A percentile compares a stretch with the other conserved stretches of the same genome.
phyloP scores from a whole-genome alignment of 2,113 vertebrate species.

The Pampusana beccarii region DNA sequence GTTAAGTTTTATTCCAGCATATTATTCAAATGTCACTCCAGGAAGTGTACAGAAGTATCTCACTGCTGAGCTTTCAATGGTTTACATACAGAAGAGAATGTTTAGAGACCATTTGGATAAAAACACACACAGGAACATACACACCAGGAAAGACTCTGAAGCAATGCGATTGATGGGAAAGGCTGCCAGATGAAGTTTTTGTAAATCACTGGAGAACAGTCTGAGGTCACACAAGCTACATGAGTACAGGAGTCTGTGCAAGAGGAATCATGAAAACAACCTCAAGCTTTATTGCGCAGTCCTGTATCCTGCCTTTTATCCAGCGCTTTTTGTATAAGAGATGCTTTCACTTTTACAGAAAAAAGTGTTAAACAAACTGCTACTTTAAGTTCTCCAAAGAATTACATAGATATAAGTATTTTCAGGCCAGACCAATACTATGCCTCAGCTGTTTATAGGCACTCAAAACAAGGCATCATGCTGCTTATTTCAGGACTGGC shows the following conservation, averaged over 20 bases:
- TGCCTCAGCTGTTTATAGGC: background rate
- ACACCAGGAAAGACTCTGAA: background rate
- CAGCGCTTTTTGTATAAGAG: background rate
- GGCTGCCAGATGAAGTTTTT: background rate
- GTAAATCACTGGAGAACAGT: background rate
- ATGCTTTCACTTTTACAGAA: background rate
- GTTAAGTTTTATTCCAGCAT: background rate
- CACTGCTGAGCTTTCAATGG: background rate
- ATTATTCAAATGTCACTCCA: background rate
- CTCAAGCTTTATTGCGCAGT: background rate
- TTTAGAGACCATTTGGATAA: background rate
- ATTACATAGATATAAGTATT: background rate
- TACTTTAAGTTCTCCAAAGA: background rate
- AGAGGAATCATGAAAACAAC: background rate
- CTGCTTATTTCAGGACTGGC: background rate
- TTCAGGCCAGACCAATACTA: background rate
- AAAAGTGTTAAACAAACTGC: background rate
- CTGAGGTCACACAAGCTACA: background rate
- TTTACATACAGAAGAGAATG: background rate
- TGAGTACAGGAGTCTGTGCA: background rate
- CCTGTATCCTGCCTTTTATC: background rate
- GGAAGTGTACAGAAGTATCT: accelerated
- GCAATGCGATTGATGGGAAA: background rate
- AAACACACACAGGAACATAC: accelerated
- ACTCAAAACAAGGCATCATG: background rate